These are phyloP conservation scores for Platycheirus rosarum DNA, from an alignment of 2,888 invertebrate genomes.

Conservation along the genomic window DNA sequence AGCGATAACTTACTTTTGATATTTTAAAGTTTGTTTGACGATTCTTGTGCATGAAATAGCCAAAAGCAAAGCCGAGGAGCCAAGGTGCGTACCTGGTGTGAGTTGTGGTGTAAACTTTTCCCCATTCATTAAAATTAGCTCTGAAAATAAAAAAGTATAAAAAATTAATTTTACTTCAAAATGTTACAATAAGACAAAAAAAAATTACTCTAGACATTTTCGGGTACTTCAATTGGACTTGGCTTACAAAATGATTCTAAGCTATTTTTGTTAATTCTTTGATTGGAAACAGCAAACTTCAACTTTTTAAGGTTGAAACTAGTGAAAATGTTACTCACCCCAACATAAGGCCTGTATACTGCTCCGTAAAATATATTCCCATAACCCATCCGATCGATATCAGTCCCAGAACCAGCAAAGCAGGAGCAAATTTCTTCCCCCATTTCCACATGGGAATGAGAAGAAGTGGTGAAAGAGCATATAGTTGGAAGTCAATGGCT, in stretches of 20 bases:
- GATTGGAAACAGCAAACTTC: too few relatives aligned
- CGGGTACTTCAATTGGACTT: too few relatives aligned
- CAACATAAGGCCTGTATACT: constrained; percentile 4
- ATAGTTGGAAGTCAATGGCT: constrained; percentile 84
- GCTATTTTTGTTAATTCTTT: too few relatives aligned
- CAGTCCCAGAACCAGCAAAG: constrained; percentile 58
- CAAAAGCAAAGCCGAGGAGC: constrained; percentile 78
- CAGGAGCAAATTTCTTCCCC: constrained; percentile 75
- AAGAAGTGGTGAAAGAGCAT: constrained; percentile 83
- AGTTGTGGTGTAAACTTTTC: constrained; percentile 75
- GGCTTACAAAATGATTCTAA: too few relatives aligned
- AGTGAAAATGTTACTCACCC: constrained; percentile 15
- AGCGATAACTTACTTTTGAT: constrained; percentile 34
- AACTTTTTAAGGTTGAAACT: too few relatives aligned
- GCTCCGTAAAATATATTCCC: constrained; percentile 8
- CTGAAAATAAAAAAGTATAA: not conserved
- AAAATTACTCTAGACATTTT: too few relatives aligned
- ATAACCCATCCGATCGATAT: constrained; percentile 59
- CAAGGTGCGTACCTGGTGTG: constrained; percentile 78
- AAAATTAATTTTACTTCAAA: not conserved
- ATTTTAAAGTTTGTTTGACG: constrained; percentile 70
- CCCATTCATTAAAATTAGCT: constrained; percentile 21
- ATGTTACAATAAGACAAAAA: too few relatives aligned
- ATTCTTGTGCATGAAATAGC: constrained; percentile 77
- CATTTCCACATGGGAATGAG: constrained; percentile 82